Evolutionary conservation across 2,113 vertebrate genomes (phyloP).

Genomic region (cat (Felis catus)): F.catus_Fca126_mat1.0 CM031421.1:57538001-57538500

Average conservation of each 20-base stretch:
- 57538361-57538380: neutral
- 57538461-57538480: neutral
- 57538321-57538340: neutral
- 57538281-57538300: neutral
- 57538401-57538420: neutral
- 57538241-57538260: neutral
- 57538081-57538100: neutral
- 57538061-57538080: neutral
- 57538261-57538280: neutral
- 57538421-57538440: neutral
- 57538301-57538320: neutral
- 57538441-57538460: neutral
- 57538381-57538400: neutral
- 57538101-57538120: neutral
- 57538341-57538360: neutral
- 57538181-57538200: neutral
- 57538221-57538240: neutral
- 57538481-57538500: neutral
- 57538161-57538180: neutral
- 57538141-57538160: neutral
- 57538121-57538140: neutral
- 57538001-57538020: too few species aligned
- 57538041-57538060: too few species aligned
- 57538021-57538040: too few species aligned
- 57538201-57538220: neutral